Base-by-base conservation (phyloP, 1,140 invertebrate species). In the Pseudobourletiella spinata region DNA sequence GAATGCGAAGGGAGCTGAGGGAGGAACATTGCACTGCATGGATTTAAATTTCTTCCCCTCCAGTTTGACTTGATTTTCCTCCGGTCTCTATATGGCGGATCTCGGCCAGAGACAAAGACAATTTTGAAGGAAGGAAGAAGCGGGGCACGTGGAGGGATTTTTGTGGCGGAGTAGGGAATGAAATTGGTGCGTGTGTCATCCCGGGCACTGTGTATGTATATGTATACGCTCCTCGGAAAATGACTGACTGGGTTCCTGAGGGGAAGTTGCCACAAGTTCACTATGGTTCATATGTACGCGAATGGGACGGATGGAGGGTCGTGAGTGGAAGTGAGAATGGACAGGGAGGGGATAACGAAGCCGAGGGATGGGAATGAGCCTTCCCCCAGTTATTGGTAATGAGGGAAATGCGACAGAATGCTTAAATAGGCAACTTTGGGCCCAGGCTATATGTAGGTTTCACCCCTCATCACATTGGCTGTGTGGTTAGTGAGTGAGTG, bases 371-470 rank as follows among this genome's bases (percentile, higher is more conserved):
- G 8, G 15, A 16, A 28, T n/a, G 48, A 43, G 46, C 43, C 32
- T 29, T 58, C 29, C 30, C 20, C 54, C 22, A 48, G 51, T 63
- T 52, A 59, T 56, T 28, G 55, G 50, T 66, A 66, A 66, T 67
- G 65, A 67, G 61, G 35, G 61, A 58, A 63, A 59, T 59, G 58
- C 57, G 61, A 20, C 61, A 63, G 65, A 67, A 67, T 67, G 61
- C 61, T 62, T 61, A 67, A 67, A 52, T 57, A 63, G 58, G 54
- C 55, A 58, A 62, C 25, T 58, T 51, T 57, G 15, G 50, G 28
- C 30, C 32, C n/a, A n/a, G n/a, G n/a, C n/a, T n/a, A n/a, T n/a
- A n/a, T n/a, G n/a, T n/a, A n/a, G n/a, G n/a, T n/a, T n/a, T n/a
- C n/a, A n/a, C n/a, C n/a, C n/a, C n/a, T n/a, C n/a, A n/a, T n/a